These are phyloP conservation scores for Plagodis dolabraria DNA, from an alignment of 2,888 invertebrate species.

Conservation along the genomic window DNA sequence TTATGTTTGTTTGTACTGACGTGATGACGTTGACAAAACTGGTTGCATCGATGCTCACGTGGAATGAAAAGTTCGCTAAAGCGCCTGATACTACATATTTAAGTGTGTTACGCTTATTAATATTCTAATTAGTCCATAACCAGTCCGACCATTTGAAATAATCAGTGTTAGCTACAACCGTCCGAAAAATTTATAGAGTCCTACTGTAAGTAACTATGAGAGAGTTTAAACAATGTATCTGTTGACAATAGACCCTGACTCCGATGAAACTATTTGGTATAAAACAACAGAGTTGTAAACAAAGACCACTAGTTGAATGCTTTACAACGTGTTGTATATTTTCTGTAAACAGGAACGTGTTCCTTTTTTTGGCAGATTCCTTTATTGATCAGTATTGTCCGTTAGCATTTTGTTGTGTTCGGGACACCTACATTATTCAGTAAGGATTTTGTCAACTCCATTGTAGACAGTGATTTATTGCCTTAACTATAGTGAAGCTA, in stretches of 20 bases:
- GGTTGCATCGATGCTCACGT: slow-evolving; percentile 44
- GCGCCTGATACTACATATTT: slow-evolving; percentile 57
- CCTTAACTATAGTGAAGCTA: slow-evolving; percentile 48
- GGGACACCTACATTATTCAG: slow-evolving; percentile 45
- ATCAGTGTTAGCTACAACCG: slow-evolving; percentile 57
- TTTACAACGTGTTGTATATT: slow-evolving; percentile 68
- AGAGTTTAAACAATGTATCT: slow-evolving; percentile 48
- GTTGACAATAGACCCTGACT: slow-evolving; percentile 45
- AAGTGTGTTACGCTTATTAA: slow-evolving; percentile 76
- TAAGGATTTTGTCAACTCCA: slow-evolving; percentile 63
- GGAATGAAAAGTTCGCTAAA: slow-evolving; percentile 81
- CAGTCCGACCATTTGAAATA: slow-evolving; percentile 63
- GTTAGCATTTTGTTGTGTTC: slow-evolving; percentile 55
- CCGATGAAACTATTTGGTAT: slow-evolving; percentile 47
- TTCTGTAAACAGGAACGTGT: slow-evolving; percentile 63
- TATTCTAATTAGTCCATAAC: slow-evolving; percentile 56
- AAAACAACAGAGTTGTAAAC: slow-evolving; percentile 61
- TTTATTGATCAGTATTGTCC: slow-evolving; percentile 54
- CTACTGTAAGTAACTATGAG: slow-evolving; percentile 54
- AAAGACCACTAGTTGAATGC: slow-evolving; percentile 61
- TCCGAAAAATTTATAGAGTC: slow-evolving; percentile 61
- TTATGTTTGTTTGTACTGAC: not conserved
- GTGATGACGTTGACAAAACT: slow-evolving; percentile 10
- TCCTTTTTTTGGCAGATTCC: slow-evolving; percentile 56
- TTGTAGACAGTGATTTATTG: slow-evolving; percentile 75